Evolutionary conservation across 2,888 invertebrate genomes (phyloP), one percentile per base, ranked within the genome.

Genomic region (Tachina grossa): DNA sequence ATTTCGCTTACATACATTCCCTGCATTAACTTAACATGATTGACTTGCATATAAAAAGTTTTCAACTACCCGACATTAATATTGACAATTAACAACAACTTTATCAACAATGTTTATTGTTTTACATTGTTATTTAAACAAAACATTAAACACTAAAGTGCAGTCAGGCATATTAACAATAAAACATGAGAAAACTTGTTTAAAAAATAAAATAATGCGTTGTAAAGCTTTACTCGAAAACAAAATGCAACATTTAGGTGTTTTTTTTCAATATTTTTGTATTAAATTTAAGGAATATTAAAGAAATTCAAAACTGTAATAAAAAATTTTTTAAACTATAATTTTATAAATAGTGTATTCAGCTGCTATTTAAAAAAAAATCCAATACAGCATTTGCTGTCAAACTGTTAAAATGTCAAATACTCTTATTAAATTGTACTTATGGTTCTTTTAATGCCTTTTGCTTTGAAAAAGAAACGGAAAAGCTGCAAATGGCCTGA

Each of bases 131-230:
- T 41, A 77, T 77, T 69, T 66, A 43, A 71, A 69, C 53, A 72
- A 72, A 80, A 80, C 79, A 72, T 72, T 65, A 65, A 57, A 77
- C 55, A 53, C 74, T 22, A 55, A 84, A 79, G 83, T 79, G 84
- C 79, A 79, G 84, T 75, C 69, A 69, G 69, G 75, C 84, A 71
- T 75, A 71, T 57, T 79, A 79, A 72, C 41, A 76, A 68, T 41
- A 57, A 43, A 82, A 69, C 69, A 55, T 69, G 66, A 65, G 57
- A 66, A 57, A 65, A 51, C 45, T 43, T 61, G 69, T 68, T 47
- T 31, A 31, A 4, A 43, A 63, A 57, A 55, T n/a, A 80, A 55
- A 80, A 68, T 14, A 16, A 13, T 53, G 19, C n/a, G 14, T 51
- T 39, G 22, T 61, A 53, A 31, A 51, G n/a, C 31, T 72, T 49